Evolutionary conservation across 2,113 vertebrate genomes (phyloP).

Genomic region (Platanista minor): DNA sequence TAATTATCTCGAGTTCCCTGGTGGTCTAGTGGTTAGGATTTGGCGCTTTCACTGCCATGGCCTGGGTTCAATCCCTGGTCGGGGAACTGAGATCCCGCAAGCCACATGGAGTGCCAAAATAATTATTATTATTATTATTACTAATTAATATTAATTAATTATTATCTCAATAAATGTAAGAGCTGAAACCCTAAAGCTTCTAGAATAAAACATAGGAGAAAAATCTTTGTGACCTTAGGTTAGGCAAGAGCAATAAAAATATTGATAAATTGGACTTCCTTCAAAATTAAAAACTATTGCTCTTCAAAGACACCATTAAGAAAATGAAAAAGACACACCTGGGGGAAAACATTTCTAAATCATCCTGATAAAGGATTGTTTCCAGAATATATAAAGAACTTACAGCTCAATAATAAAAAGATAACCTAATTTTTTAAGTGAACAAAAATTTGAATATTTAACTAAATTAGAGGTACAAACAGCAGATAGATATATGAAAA

Average conservation of each 20-base stretch:
- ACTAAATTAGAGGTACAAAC: not conserved
- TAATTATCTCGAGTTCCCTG: not conserved
- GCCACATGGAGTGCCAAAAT: not conserved
- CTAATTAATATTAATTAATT: not conserved
- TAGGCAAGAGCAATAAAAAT: slow-evolving; percentile 9
- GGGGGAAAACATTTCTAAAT: not conserved
- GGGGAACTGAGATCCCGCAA: not conserved
- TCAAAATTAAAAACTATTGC: not conserved
- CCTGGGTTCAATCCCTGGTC: not conserved
- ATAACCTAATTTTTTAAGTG: not conserved
- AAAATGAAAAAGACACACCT: not conserved
- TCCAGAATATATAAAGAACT: not conserved
- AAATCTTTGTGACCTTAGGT: not conserved
- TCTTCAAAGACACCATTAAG: not conserved
- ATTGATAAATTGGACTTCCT: not conserved
- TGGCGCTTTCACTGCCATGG: not conserved
- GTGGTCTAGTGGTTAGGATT: not conserved
- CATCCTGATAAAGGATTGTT: not conserved
- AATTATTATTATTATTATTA: not conserved
- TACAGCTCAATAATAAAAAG: not conserved
- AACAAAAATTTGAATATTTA: not conserved
- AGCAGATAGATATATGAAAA: not conserved
- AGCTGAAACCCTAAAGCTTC: not conserved
- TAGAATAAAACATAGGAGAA: not conserved
- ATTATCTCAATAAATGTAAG: not conserved